phyloP scores from a whole-genome alignment of 92 coral and sea anemone genomes.

The Bergia sp. region DNA sequence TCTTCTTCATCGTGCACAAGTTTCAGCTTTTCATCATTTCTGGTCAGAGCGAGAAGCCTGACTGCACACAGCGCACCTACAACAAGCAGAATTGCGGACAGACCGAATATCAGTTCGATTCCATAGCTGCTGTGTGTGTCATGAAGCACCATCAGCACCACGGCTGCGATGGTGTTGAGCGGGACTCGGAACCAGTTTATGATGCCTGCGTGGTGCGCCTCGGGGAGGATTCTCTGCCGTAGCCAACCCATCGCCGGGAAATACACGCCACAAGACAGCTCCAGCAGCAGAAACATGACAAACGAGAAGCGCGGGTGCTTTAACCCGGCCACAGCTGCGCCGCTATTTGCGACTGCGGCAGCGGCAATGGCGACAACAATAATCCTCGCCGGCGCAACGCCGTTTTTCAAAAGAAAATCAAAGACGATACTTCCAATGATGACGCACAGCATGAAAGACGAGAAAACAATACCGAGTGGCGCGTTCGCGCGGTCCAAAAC shows the following conservation, averaged over 20 bases:
- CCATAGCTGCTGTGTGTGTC: slow-evolving; percentile 98
- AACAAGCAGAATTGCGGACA: slow-evolving; percentile 84
- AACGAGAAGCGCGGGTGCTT: slow-evolving; percentile 91
- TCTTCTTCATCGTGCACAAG: slow-evolving; percentile 70
- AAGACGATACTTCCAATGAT: slow-evolving; percentile 84
- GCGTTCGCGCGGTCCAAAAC: slow-evolving; percentile 94
- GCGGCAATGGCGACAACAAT: slow-evolving; percentile 72
- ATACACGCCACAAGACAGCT: slow-evolving; percentile 92
- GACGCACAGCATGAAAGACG: slow-evolving; percentile 97
- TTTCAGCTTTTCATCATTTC: slow-evolving; percentile 72
- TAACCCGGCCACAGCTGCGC: slow-evolving; percentile 89
- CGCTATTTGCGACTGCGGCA: slow-evolving; percentile 84
- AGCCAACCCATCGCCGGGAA: slow-evolving; percentile 99
- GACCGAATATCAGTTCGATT: slow-evolving; percentile 89
- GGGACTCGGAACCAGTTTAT: slow-evolving; percentile 99
- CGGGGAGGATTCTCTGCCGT: slow-evolving; percentile 91
- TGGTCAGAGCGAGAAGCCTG: slow-evolving; percentile 68
- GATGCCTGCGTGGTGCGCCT: slow-evolving; percentile 97
- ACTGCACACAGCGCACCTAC: slow-evolving; percentile 79
- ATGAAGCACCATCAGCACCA: slow-evolving; percentile 91
- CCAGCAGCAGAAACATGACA: slow-evolving; percentile 84
- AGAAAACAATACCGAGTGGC: slow-evolving; percentile 90
- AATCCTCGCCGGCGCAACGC: slow-evolving; percentile 74
- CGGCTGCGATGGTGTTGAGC: slow-evolving; percentile 88
- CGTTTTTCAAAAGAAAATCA: slow-evolving; percentile 66